A percentile compares a stretch with the other conserved stretches of the same genome.
phyloP scores from a whole-genome alignment of 1,140 invertebrate species.

The Elysia chlorotica region DNA sequence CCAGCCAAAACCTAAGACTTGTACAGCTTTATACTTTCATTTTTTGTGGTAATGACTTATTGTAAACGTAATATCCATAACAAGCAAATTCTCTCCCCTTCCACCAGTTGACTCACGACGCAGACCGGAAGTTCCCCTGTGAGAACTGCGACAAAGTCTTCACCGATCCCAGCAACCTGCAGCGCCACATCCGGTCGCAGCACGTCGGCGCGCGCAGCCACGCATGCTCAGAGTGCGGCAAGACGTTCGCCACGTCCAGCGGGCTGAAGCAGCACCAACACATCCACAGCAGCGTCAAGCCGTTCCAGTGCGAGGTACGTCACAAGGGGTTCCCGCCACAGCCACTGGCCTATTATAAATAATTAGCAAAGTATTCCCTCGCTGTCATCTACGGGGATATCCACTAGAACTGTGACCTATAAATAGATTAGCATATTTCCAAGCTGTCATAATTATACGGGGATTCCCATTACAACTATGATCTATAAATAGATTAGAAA shows the following conservation, averaged over 20 bases:
- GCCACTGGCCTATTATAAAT: too few species aligned
- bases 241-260: slow-evolving; percentile 95
- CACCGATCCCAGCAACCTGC: slow-evolving; percentile 93
- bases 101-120: slow-evolving; percentile 47
- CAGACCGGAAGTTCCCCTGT: slow-evolving; percentile 77
- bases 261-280: slow-evolving; percentile 99
- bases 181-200: slow-evolving; percentile 91
- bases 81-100: slow-evolving; percentile 50
- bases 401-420: too few species aligned
- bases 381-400: too few species aligned
- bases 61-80: not conserved
- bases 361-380: too few species aligned
- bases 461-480: too few species aligned
- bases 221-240: slow-evolving; percentile 96
- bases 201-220: slow-evolving; percentile 92
- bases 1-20: too few species aligned
- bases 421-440: too few species aligned
- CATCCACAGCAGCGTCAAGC: slow-evolving; percentile 98
- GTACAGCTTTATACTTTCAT: not conserved
- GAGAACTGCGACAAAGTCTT: slow-evolving; percentile 95
- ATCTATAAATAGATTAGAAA: too few species aligned
- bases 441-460: too few species aligned
- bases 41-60: not conserved
- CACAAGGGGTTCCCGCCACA: too few species aligned
- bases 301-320: slow-evolving; percentile 77